Evolutionary conservation across 2,888 invertebrate genomes (phyloP).

Genomic region (Mesochorus sp.): DNA sequence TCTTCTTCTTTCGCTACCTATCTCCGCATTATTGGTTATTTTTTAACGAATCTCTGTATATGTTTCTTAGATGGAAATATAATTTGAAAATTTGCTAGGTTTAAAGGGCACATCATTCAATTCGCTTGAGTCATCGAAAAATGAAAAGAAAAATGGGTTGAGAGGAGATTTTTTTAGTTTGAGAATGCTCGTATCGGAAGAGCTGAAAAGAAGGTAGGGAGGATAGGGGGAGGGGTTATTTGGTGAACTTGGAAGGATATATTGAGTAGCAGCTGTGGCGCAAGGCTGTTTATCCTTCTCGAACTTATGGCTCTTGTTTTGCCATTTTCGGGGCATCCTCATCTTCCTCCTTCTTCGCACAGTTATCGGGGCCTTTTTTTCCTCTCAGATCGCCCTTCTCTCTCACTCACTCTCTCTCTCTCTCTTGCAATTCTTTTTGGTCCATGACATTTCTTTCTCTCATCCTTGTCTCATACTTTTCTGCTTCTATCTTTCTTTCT

Average conservation of each 20-base stretch:
- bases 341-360: neutral
- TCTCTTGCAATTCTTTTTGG: neutral
- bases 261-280: slow-evolving; percentile 66
- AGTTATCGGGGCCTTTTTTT: slow-evolving; percentile 21
- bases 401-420: neutral
- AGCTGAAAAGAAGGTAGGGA: slow-evolving; percentile 43
- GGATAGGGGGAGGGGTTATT: too few relatives aligned
- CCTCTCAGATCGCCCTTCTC: slow-evolving; percentile 11
- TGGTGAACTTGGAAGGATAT: slow-evolving; percentile 64
- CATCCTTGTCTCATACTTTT: slow-evolving; percentile 35
- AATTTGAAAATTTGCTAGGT: too few relatives aligned
- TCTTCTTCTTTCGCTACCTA: slow-evolving; percentile 14
- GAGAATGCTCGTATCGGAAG: slow-evolving; percentile 37
- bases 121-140: slow-evolving; percentile 18
- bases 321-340: slow-evolving; percentile 24
- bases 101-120: neutral
- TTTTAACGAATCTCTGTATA: too few relatives aligned
- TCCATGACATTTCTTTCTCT: slow-evolving; percentile 21
- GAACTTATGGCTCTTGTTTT: slow-evolving; percentile 26
- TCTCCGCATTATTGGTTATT: slow-evolving; percentile 11
- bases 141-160: slow-evolving; percentile 8
- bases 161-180: neutral
- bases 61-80: too few relatives aligned
- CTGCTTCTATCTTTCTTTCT: slow-evolving; percentile 46
- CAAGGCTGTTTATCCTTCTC: slow-evolving; percentile 46